Percentiles rank a stretch among this genome's conserved stretches.
These are phyloP conservation scores for Arctocebus calabarensis DNA, from an alignment of 2,797 vertebrate species.

Conservation along the genomic window DNA sequence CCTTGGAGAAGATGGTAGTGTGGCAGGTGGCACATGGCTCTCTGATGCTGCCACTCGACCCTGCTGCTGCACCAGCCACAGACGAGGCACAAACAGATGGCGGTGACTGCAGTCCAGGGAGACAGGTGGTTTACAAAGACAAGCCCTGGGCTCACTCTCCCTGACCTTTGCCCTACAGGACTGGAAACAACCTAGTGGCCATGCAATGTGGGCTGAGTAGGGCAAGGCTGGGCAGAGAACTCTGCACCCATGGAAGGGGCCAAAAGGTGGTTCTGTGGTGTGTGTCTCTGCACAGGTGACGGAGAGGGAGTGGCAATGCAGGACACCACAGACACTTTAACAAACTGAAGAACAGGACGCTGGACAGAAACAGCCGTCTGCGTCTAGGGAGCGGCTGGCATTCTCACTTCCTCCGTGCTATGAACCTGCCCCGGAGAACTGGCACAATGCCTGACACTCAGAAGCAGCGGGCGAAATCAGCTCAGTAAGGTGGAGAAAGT, in stretches of 20 bases:
- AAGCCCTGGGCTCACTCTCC: neutral
- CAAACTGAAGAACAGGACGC: neutral
- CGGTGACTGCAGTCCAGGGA: fast-evolving
- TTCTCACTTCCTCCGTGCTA: neutral
- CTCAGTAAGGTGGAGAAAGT: neutral
- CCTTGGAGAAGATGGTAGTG: neutral
- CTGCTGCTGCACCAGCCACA: no score
- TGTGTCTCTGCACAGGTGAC: neutral
- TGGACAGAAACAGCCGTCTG: neutral
- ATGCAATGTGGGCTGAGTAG: fast-evolving
- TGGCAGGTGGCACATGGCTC: fast-evolving
- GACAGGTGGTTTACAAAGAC: neutral
- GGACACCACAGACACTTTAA: neutral
- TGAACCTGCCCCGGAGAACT: neutral
- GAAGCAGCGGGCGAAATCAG: neutral
- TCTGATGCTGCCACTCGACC: neutral
- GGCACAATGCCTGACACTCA: neutral
- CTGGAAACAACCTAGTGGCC: neutral
- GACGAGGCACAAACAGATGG: neutral
- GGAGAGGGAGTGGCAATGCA: fast-evolving
- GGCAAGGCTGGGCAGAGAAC: neutral
- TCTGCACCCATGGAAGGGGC: no score
- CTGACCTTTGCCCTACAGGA: neutral
- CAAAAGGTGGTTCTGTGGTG: neutral
- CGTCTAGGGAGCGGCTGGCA: fast-evolving